Evolutionary conservation across 2,888 invertebrate genomes (phyloP).

Genomic region (Acholoe squamosa): DNA sequence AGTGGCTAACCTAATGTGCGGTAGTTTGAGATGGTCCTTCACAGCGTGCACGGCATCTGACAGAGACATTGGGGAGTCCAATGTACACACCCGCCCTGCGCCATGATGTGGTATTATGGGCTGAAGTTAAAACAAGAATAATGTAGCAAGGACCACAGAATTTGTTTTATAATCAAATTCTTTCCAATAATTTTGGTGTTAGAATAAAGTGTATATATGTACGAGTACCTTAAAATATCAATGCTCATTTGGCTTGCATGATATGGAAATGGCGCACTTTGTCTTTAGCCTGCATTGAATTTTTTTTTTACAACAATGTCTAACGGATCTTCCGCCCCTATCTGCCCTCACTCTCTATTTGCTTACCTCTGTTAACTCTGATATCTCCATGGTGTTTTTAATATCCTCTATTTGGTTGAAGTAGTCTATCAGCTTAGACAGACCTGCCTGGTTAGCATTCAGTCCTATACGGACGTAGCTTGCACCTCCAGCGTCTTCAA

Average conservation of each 20-base stretch:
- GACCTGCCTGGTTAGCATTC: neutral
- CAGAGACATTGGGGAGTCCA: constrained; percentile 85
- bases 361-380: constrained; percentile 24
- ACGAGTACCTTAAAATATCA: neutral
- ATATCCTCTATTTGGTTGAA: neutral
- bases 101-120: constrained; percentile 84
- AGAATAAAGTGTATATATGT: neutral
- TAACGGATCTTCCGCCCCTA: no score
- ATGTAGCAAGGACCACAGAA: no score
- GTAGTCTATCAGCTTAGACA: neutral
- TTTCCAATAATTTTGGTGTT: neutral
- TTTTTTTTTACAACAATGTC: no score
- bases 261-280: neutral
- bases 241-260: neutral
- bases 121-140: constrained; percentile 72
- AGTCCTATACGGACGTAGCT: neutral
- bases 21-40: constrained; percentile 88
- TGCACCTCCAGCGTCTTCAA: neutral
- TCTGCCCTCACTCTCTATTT: no score
- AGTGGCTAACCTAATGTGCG: constrained; percentile 89
- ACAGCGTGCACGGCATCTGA: constrained; percentile 87
- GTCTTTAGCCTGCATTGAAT: no score
- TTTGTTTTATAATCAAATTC: no score
- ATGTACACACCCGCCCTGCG: constrained; percentile 86
- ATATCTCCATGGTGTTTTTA: neutral